phyloP scores from a whole-genome alignment of 64 coral and sea anemone genomes.

The Pocillopora damicornis region DNA sequence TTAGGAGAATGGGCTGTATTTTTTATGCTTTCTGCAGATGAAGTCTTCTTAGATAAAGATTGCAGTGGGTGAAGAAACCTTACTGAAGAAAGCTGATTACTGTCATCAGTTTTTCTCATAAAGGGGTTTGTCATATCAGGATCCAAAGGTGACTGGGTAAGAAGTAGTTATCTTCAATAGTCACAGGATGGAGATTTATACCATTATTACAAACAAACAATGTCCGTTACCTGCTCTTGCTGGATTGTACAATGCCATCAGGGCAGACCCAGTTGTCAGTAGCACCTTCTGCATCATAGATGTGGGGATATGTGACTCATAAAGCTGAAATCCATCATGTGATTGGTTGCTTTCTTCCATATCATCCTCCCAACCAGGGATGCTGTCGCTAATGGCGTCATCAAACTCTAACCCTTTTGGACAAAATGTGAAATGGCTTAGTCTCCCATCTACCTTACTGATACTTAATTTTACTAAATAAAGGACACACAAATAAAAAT shows the following conservation, averaged over 20 bases:
- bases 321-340: conserved; percentile 43
- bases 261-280: conserved; percentile 64
- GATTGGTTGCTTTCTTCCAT: background rate
- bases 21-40: too few species aligned
- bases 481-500: too few species aligned
- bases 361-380: background rate
- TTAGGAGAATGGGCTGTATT: too few species aligned
- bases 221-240: conserved; percentile 39
- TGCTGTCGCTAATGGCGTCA: background rate
- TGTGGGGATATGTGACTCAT: conserved; percentile 65
- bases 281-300: conserved; percentile 50
- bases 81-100: too few species aligned
- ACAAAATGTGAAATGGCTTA: background rate
- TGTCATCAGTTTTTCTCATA: too few species aligned
- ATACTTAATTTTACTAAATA: too few species aligned
- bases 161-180: too few species aligned
- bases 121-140: too few species aligned
- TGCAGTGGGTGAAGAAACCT: too few species aligned
- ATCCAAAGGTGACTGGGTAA: too few species aligned
- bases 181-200: background rate
- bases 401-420: conserved; percentile 15
- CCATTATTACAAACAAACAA: background rate
- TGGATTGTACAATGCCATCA: conserved; percentile 77
- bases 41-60: too few species aligned
- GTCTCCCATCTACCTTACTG: too few species aligned